A percentile compares a stretch with the other conserved stretches of the same genome.
Conservation (phyloP, 2,888 invertebrate species). For the Trachelus iudaicus region DNA sequence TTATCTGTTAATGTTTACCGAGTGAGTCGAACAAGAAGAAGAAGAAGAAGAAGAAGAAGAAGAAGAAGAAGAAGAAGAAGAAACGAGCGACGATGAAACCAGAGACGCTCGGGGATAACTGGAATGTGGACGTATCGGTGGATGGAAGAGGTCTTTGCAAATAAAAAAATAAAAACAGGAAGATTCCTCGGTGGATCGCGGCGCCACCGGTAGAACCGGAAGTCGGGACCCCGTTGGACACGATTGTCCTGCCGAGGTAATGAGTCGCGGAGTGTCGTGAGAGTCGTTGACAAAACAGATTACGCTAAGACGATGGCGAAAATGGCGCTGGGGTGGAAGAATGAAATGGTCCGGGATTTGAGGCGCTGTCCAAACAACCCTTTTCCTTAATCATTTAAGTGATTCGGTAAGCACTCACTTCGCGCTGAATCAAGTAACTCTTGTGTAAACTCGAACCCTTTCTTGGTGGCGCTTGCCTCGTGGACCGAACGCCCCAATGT, state of each 20-base stretch:
- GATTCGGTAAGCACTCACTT: constrained; percentile 61
- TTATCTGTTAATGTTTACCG: too few relatives aligned
- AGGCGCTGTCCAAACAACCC: constrained; percentile 64
- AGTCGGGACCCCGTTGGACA: too few relatives aligned
- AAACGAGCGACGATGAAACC: not conserved
- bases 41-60: not conserved
- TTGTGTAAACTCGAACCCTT: constrained; percentile 53
- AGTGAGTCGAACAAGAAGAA: too few relatives aligned
- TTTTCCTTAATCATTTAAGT: constrained; percentile 66
- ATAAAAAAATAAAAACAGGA: too few relatives aligned
- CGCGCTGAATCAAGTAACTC: constrained; percentile 54
- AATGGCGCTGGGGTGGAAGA: constrained; percentile 40
- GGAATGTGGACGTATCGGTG: too few relatives aligned
- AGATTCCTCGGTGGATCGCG: constrained; percentile 7
- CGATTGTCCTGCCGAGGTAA: constrained; percentile 35
- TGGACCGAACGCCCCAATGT: constrained; percentile 10
- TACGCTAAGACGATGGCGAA: constrained; percentile 48
- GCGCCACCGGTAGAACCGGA: constrained; percentile 15
- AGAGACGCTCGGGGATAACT: too few relatives aligned
- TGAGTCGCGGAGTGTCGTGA: constrained; percentile 49
- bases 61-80: not conserved
- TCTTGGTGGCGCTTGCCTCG: constrained; percentile 30
- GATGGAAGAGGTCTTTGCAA: too few relatives aligned
- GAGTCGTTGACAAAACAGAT: constrained; percentile 64
- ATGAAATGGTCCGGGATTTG: constrained; percentile 53